Percentiles rank a stretch among this genome's conserved stretches.
Conservation (phyloP, 2,888 invertebrate species). For the Exocentrus adspersus region DNA sequence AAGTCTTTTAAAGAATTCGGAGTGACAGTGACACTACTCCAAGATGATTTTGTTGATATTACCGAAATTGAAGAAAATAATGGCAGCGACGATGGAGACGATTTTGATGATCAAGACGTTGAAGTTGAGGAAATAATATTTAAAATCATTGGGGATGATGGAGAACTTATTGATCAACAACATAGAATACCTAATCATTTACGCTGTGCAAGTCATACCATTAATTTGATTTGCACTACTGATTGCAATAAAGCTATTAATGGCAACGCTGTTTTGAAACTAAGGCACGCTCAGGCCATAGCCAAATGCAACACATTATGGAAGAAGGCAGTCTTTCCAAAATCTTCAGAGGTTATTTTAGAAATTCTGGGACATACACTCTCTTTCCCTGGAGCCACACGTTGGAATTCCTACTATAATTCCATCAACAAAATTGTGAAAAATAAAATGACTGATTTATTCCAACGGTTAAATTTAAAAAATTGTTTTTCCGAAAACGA, state of each 20-base stretch:
- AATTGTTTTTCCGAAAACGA: not conserved
- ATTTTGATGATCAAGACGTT: not conserved
- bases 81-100: not conserved
- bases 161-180: not conserved
- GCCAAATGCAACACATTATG: not conserved
- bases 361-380: conserved; percentile 4
- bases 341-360: conserved; percentile 8
- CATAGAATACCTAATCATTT: not conserved
- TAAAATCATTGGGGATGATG: too few species aligned
- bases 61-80: too few species aligned
- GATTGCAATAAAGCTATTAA: too few species aligned
- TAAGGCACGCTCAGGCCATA: conserved; percentile 8
- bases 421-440: not conserved
- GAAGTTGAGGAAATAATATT: not conserved
- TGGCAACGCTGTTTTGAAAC: not conserved
- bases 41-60: not conserved
- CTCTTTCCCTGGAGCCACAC: too few species aligned
- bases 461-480: conserved; percentile 2
- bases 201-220: conserved; percentile 1
- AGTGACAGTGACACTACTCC: not conserved
- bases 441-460: not conserved
- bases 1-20: not conserved
- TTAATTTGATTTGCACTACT: conserved; percentile 15
- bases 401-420: not conserved
- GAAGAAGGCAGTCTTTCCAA: conserved; percentile 6